These are phyloP conservation scores for Prenolepis imparis DNA, from an alignment of 2,888 invertebrate species.

Conservation along the genomic window DNA sequence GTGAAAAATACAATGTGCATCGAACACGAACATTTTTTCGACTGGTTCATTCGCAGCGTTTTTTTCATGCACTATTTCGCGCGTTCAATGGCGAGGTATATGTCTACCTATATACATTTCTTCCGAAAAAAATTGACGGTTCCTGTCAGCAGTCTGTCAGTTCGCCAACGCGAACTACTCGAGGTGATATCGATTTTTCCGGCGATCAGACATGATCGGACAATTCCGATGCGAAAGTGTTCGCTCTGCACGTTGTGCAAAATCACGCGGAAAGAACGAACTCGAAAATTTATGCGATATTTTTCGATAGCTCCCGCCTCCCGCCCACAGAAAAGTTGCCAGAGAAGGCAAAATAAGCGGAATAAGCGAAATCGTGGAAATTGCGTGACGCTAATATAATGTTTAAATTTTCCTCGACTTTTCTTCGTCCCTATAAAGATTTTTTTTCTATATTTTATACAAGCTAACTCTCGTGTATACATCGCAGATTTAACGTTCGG, in stretches of 20 bases:
- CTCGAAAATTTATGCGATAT: background rate
- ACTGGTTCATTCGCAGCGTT: slow-evolving; percentile 9
- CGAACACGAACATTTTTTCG: slow-evolving; percentile 1
- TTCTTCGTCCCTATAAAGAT: background rate
- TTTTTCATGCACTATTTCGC: background rate
- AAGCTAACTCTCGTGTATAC: background rate
- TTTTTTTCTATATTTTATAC: background rate
- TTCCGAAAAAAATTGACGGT: slow-evolving; percentile 2
- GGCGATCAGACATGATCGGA: slow-evolving; percentile 22
- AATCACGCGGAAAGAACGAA: background rate
- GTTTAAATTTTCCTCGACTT: background rate
- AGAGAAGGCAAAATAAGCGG: too few species aligned
- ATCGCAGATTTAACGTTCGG: background rate
- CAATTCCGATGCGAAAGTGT: slow-evolving; percentile 6
- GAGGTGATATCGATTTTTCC: slow-evolving; percentile 39
- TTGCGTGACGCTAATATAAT: background rate
- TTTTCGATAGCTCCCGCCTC: background rate
- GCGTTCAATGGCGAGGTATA: background rate
- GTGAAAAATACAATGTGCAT: background rate
- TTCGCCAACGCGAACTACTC: slow-evolving; percentile 1
- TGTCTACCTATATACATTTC: background rate
- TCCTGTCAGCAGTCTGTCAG: slow-evolving; percentile 29
- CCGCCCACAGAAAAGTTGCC: too few species aligned
- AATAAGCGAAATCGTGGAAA: background rate
- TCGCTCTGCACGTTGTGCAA: background rate